Conservation (phyloP, 1,140 invertebrate genomes). For the Drosophila teissieri region DNA sequence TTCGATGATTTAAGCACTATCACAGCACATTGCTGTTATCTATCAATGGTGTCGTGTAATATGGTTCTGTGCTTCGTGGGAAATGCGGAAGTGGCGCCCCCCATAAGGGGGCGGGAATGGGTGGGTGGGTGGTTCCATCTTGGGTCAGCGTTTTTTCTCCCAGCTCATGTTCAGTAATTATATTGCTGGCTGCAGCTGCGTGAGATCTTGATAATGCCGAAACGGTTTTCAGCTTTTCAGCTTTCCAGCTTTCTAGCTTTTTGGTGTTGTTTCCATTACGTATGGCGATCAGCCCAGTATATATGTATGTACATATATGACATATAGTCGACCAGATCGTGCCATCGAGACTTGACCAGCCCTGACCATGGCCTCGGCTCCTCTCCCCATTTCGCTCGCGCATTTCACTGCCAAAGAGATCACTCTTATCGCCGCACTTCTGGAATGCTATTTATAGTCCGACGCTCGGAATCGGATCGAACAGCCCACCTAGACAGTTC, state of each 20-base stretch:
- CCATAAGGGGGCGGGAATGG: not conserved
- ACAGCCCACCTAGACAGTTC: slow-evolving; percentile 7
- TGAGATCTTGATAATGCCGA: slow-evolving; percentile 37
- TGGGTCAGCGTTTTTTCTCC: slow-evolving; percentile 3
- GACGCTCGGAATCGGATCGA: not conserved
- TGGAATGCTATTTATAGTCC: slow-evolving; percentile 8
- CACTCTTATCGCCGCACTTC: not conserved
- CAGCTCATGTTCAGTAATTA: slow-evolving; percentile 42
- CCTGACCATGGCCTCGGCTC: not conserved
- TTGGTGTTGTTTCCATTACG: slow-evolving; percentile 3
- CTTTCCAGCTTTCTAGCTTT: not conserved
- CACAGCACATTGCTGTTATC: not conserved
- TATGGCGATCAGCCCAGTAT: slow-evolving; percentile 6
- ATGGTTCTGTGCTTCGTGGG: not conserved
- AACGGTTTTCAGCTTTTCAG: slow-evolving; percentile 11
- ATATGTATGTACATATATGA: not conserved
- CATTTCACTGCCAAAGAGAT: not conserved
- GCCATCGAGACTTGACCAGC: slow-evolving; percentile 1
- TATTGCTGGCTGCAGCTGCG: slow-evolving; percentile 39
- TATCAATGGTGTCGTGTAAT: not conserved
- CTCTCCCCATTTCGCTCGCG: not conserved
- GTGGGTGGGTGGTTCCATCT: not conserved
- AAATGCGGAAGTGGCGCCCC: not conserved
- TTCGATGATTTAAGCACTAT: too few species aligned
- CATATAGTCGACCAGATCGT: slow-evolving; percentile 6